These are phyloP conservation scores for Hippocampus zosterae DNA, from an alignment of 2,113 vertebrate genomes.

Conservation along the genomic window DNA sequence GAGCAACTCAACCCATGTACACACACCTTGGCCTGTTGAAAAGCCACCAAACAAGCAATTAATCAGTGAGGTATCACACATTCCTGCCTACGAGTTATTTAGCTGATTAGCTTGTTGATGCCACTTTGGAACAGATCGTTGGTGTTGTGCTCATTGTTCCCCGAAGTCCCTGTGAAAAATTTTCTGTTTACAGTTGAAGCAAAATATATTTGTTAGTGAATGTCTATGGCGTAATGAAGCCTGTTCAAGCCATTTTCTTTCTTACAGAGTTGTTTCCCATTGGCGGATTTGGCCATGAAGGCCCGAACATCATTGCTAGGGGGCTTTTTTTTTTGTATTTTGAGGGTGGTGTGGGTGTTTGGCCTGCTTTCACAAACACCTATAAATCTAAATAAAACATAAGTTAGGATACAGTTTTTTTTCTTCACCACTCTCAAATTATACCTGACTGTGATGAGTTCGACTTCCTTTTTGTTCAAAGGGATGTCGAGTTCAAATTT, in stretches of 20 bases:
- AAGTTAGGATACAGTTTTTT: no score
- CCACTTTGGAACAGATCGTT: background rate
- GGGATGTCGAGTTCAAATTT: conserved; percentile 59
- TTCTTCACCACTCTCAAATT: background rate
- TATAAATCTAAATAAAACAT: no score
- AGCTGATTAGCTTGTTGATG: background rate
- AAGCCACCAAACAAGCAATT: background rate
- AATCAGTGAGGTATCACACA: background rate
- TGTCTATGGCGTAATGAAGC: background rate
- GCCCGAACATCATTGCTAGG: background rate
- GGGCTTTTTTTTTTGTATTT: background rate
- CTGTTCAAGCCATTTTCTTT: background rate
- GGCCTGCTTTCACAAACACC: no score
- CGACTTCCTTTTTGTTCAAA: conserved; percentile 46
- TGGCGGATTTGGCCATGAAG: background rate
- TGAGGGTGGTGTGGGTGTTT: no score
- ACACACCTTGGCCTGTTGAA: background rate
- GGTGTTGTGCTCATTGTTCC: background rate
- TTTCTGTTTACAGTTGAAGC: background rate
- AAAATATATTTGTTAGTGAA: background rate
- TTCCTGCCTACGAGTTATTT: background rate
- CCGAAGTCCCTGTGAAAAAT: background rate
- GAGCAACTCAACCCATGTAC: background rate
- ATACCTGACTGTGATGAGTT: conserved; percentile 59
- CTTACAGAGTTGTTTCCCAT: background rate